Base-by-base conservation (phyloP, 2,113 vertebrate genomes). In the Limanda limanda region DNA sequence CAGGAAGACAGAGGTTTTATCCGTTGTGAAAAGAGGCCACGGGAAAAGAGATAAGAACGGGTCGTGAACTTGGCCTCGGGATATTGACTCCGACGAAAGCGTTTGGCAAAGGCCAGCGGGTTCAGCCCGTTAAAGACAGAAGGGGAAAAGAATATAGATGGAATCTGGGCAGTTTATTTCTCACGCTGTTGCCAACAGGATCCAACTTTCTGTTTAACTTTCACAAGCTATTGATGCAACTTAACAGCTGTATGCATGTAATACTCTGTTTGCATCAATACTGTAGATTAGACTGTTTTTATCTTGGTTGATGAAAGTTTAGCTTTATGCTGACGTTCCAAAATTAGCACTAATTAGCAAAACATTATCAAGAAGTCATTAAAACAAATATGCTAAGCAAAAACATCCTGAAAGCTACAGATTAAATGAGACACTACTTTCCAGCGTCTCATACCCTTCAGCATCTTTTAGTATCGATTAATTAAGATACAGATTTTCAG, bases 31-130 rank as follows among this genome's bases (percentile, higher is more conserved):
- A 86, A 62, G 55, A 64, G 23, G 25, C 57, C 62, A 79, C 18
- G 66, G 68, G 68, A n/a, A 83, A 84, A 77, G 56, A 78, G 88
- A 91, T 88, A 87, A 86, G 84, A 82, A 37, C 20, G 23, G 72
- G 71, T 85, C 78, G 45, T 78, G 84, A 87, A 86, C 78, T 63
- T 70, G 52, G 52, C 47, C 65, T 60, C 15, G 1, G 9, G 11
- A 68, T 79, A 84, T 81, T 73, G 70, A 87, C 78, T 90, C n/a
- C 3, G 25, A 18, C 59, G 23, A 1, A 82, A 65, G 37, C 10
- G 61, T 68, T 71, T 77, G 84, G 60, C 71, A 70, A 0, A 6
- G 17, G 23, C 24, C 1, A 5, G 11, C 13, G 1, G 31, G 58
- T 58, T 55, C 47, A 31, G 68, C 61, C 66, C 65, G 55, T 42